Conservation (phyloP, 2,113 vertebrate species). For the Prionailurus bengalensis region DNA sequence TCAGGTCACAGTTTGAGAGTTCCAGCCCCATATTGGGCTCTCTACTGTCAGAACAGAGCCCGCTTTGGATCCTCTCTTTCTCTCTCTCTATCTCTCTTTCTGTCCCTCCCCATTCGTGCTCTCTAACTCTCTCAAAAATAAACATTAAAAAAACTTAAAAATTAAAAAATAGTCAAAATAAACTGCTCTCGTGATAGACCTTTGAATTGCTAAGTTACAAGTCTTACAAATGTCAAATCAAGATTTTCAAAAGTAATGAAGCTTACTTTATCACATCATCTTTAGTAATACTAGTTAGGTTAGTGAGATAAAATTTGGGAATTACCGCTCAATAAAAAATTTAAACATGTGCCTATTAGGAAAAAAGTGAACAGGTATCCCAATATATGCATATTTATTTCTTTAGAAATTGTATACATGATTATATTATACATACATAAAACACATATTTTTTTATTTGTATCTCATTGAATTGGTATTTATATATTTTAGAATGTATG, state of each 20-base stretch:
- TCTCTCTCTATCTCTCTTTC: too few relatives aligned
- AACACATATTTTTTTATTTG: not conserved
- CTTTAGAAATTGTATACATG: not conserved
- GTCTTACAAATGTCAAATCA: not conserved
- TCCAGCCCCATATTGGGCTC: too few relatives aligned
- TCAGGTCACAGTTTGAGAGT: too few relatives aligned
- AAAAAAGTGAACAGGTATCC: not conserved
- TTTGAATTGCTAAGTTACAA: slow-evolving; percentile 12
- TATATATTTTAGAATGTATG: not conserved
- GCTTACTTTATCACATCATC: slow-evolving; percentile 1
- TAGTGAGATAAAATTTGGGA: not conserved
- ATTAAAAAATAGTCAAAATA: not conserved
- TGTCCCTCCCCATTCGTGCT: too few relatives aligned
- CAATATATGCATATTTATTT: not conserved
- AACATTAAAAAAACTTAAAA: too few relatives aligned
- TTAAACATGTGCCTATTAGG: not conserved
- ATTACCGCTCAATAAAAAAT: not conserved
- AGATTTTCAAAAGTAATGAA: slow-evolving; percentile 17
- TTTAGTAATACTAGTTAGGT: slow-evolving; percentile 32
- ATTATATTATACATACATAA: not conserved
- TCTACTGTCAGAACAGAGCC: too few relatives aligned
- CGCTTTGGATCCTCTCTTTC: too few relatives aligned
- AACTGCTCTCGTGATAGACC: not conserved
- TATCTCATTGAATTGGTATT: not conserved
- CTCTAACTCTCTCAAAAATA: too few relatives aligned